phyloP scores from a whole-genome alignment of 2,888 invertebrate species.

The Trisateles emortualis region DNA sequence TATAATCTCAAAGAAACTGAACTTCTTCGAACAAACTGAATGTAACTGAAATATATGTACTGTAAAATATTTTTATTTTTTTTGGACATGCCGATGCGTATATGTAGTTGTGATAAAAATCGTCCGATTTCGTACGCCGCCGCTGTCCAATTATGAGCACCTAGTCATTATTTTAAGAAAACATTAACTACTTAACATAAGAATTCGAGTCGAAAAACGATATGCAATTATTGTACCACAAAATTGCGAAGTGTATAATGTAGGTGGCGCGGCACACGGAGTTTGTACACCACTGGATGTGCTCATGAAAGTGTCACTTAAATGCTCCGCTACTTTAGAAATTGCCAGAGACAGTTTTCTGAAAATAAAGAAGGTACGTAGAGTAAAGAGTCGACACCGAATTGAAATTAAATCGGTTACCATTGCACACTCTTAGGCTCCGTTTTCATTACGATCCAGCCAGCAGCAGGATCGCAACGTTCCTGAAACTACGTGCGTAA shows the following conservation, averaged over 20 bases:
- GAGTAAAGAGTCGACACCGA: too few relatives aligned
- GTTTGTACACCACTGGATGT: conserved; percentile 50
- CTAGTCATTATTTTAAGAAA: conserved; percentile 78
- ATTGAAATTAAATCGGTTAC: too few relatives aligned
- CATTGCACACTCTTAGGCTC: too few relatives aligned
- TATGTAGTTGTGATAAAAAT: conserved; percentile 51
- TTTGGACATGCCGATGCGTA: conserved; percentile 32
- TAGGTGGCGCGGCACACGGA: conserved; percentile 42
- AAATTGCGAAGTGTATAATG: conserved; percentile 73
- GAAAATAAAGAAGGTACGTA: too few relatives aligned
- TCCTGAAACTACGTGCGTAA: too few relatives aligned
- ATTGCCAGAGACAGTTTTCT: too few relatives aligned
- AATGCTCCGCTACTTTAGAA: too few relatives aligned
- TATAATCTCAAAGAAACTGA: too few relatives aligned
- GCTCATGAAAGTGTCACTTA: too few relatives aligned
- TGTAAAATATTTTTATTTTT: neutral
- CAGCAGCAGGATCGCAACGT: too few relatives aligned
- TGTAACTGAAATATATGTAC: neutral
- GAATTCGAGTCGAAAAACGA: conserved; percentile 71
- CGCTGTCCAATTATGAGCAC: conserved; percentile 58
- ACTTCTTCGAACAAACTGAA: neutral
- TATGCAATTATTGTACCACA: conserved; percentile 72
- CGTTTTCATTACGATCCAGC: too few relatives aligned
- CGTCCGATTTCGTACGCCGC: conserved; percentile 54
- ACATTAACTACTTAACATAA: conserved; percentile 74